Conservation (phyloP, 2,888 invertebrate species). For the Hoplodrina blanda region DNA sequence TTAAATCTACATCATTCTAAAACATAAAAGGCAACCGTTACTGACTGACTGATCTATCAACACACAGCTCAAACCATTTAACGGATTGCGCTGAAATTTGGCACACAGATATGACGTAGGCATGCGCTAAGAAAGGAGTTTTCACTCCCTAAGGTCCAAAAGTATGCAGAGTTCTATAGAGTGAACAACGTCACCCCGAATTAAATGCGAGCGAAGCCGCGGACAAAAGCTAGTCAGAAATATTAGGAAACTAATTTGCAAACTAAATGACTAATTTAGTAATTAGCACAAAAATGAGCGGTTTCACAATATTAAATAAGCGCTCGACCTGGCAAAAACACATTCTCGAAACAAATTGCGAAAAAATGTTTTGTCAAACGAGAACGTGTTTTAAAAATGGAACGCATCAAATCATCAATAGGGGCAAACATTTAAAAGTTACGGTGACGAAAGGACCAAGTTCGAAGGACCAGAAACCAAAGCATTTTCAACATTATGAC, state of each 20-base stretch:
- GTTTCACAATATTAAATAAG: constrained; percentile 37
- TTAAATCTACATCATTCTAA: background rate
- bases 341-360: constrained; percentile 70
- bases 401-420: constrained; percentile 85
- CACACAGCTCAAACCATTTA: too few species aligned
- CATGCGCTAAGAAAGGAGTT: too few species aligned
- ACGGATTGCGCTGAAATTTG: too few species aligned
- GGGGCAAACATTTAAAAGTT: constrained; percentile 70
- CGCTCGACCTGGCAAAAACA: constrained; percentile 28
- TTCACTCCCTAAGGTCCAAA: too few species aligned
- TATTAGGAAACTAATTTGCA: background rate
- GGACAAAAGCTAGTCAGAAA: background rate
- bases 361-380: constrained; percentile 75
- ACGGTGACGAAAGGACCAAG: constrained; percentile 66
- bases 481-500: constrained; percentile 59
- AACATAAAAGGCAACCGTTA: too few species aligned
- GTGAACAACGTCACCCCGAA: too few species aligned
- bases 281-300: constrained; percentile 12
- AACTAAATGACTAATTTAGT: background rate
- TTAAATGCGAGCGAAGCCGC: too few species aligned
- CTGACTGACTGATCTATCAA: too few species aligned
- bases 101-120: too few species aligned
- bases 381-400: constrained; percentile 79
- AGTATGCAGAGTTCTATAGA: too few species aligned
- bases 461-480: constrained; percentile 5